Evolutionary conservation across 37 sponge, comb jelly and placozoan species (phyloP), one percentile per base, ranked within the genome.

Genomic region (Oscarella lobularis): DNA sequence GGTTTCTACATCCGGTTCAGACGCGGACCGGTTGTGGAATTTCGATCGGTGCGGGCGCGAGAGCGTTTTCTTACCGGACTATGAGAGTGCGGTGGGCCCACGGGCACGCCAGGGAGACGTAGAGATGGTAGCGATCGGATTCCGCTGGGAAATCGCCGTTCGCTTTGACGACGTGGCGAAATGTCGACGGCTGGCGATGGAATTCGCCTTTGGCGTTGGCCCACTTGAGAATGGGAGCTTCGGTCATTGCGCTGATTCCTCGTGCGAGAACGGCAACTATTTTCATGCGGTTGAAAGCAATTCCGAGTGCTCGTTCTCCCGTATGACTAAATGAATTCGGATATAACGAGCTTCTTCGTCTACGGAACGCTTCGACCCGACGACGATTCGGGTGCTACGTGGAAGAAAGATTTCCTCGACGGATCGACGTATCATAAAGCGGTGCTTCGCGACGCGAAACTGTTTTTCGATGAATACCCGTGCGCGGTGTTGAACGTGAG

Each of bases 51-150:
- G n/a, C n/a, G n/a, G n/a, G n/a, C n/a, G n/a, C n/a, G n/a, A n/a
- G n/a, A n/a, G n/a, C n/a, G n/a, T n/a, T n/a, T n/a, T n/a, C n/a
- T n/a, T 48, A 48, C 1, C 95, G 74, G 6, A 35, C 65, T 38
- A 94, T 81, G 3, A 90, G 73, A 0, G 95, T 85, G 20, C 95
- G 73, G 41, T 94, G 92, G 2, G 95, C 95, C 86, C 86, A 95
- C 27, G 95, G 95, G 76, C 95, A 95, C 9, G 89, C 92, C n/a
- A 79, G 77, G 54, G 95, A 87, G 0, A 95, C 87, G 73, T 95
- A 95, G 36, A 95, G 78, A 40, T 95, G 95, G 76, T 95, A 95
- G 20, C 95, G 92, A 0, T 74, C 80, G 29, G 29, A 39, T 73
- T 90, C 92, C 31, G 95, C 84, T 31, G 82, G 82, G 60, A 85